A percentile compares a stretch with the other conserved stretches of the same genome.
These are phyloP conservation scores for Chondrilla cf. caribensis DNA, from an alignment of 37 sponge, comb jelly and placozoan genomes.

Conservation along the genomic window DNA sequence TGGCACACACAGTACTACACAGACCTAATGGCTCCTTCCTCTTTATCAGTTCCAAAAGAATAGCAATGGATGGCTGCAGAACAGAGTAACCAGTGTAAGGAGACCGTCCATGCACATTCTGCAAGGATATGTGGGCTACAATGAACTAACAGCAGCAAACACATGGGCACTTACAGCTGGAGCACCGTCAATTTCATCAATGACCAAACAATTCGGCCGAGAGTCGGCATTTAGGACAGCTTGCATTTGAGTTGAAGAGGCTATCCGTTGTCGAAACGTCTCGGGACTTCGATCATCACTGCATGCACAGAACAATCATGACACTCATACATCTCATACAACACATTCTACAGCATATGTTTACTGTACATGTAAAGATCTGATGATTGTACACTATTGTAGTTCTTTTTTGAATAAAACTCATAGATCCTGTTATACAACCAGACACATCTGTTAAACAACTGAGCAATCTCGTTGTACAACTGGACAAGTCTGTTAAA, in stretches of 20 bases:
- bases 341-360: neutral
- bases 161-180: constrained; percentile 57
- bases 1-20: too few relatives aligned
- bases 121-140: neutral
- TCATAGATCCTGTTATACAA: too few relatives aligned
- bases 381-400: too few relatives aligned
- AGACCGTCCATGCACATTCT: neutral
- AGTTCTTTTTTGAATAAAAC: too few relatives aligned
- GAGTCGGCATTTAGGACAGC: constrained; percentile 58
- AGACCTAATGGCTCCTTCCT: constrained; percentile 46
- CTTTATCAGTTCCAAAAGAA: constrained; percentile 69
- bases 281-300: constrained; percentile 94
- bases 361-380: too few relatives aligned
- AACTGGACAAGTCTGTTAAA: too few relatives aligned
- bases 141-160: neutral
- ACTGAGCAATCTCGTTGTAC: too few relatives aligned
- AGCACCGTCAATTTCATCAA: constrained; percentile 99
- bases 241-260: constrained; percentile 85
- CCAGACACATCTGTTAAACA: too few relatives aligned
- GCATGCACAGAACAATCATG: neutral
- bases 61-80: constrained; percentile 71
- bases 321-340: constrained; percentile 1
- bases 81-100: neutral
- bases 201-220: constrained; percentile 92
- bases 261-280: constrained; percentile 67